phyloP scores from a whole-genome alignment of 2,113 vertebrate genomes.

The Montifringilla adamsi region DNA sequence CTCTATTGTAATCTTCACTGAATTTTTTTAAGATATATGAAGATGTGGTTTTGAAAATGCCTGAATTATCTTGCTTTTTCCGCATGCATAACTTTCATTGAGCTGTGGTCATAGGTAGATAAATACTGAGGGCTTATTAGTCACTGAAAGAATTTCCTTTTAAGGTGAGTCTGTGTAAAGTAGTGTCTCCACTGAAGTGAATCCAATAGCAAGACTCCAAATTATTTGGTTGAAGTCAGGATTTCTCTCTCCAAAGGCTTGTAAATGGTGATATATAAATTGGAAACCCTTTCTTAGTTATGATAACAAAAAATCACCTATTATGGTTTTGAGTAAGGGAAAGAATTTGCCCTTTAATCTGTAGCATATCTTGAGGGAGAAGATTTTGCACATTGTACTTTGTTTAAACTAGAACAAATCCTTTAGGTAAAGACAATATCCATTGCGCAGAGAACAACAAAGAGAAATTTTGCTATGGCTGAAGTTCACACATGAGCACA shows the following conservation, averaged over 20 bases:
- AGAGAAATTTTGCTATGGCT: background rate
- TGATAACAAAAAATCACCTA: background rate
- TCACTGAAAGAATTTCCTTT: background rate
- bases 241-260: background rate
- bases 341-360: slow-evolving; percentile 6
- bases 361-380: background rate
- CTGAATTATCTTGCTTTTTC: background rate
- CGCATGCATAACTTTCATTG: background rate
- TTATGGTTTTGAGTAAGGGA: background rate
- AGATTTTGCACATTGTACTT: background rate
- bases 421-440: background rate
- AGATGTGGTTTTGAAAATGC: background rate
- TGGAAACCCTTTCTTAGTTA: background rate
- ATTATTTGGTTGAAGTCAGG: background rate
- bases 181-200: background rate
- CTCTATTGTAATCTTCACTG: background rate
- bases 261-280: background rate
- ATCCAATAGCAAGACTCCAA: background rate
- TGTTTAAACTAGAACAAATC: background rate
- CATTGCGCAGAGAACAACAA: background rate
- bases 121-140: background rate
- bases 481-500: background rate
- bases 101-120: background rate
- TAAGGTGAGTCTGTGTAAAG: background rate
- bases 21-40: background rate